Evolutionary conservation across 2,888 invertebrate genomes (phyloP), one percentile per base, ranked within the genome.

Genomic region (Nymphalis c-album): DNA sequence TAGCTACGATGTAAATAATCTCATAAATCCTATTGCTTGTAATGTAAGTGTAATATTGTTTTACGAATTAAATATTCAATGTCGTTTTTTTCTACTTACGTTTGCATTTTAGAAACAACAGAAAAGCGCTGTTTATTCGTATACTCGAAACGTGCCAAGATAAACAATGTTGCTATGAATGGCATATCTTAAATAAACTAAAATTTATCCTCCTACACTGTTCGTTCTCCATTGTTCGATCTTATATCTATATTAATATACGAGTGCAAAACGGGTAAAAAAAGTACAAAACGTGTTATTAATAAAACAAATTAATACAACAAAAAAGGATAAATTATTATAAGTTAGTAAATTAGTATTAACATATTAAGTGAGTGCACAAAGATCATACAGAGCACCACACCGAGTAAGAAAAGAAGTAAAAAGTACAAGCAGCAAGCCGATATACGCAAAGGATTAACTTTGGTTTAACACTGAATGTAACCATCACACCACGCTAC

Each of bases 401-500:
- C 84, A 90, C 85, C 86, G 80, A 81, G 82, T 80, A 81, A 80
- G 74, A 79, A 81, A 78, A 76, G 80, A 78, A 79, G 73, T 80
- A 78, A 76, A 74, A 75, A 80, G 78, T 78, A 77, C 72, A 87
- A 88, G 87, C 85, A 68, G 75, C 68, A 88, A 87, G 87, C 87
- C 66, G 58, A 67, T 48, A 51, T 53, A 71, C 63, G 72, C 51
- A 64, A 61, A 62, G 57, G 58, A 67, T 69, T 68, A 69, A 67
- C 35, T 57, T 62, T 40, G 55, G 53, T 68, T 64, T 65, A 74
- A 76, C 74, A 80, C 77, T 81, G 73, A 84, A 81, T 85, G 85
- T 86, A 85, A 88, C 87, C 86, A 86, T 82, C 82, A 88, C 88
- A 88, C 87, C 89, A 87, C 86, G 84, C 88, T 87, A 89, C 88